phyloP scores from a whole-genome alignment of 1,140 invertebrate genomes.

The Asbolus verrucosus region DNA sequence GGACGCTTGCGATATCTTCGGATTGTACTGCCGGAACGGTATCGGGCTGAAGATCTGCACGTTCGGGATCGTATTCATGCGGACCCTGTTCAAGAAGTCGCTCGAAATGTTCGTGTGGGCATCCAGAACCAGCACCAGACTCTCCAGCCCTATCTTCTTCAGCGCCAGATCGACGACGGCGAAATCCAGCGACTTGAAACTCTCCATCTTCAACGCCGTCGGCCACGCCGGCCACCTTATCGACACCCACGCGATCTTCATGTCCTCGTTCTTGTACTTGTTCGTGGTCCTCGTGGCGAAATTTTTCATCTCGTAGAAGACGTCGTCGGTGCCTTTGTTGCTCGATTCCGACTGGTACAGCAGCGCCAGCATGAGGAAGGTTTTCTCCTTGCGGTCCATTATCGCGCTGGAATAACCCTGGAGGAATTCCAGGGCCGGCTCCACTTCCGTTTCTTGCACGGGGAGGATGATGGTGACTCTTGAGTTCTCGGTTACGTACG shows the following conservation, averaged over 20 bases:
- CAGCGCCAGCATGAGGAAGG: constrained; percentile 77
- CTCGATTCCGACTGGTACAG: constrained; percentile 65
- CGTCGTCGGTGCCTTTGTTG: constrained; percentile 76
- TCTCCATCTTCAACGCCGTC: constrained; percentile 53
- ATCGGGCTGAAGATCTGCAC: constrained; percentile 86
- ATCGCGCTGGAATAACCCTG: constrained; percentile 77
- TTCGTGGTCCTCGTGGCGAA: constrained; percentile 72
- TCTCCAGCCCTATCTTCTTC: constrained; percentile 77
- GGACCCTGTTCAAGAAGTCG: constrained; percentile 87
- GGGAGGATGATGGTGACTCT: constrained; percentile 82
- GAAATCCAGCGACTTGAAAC: constrained; percentile 71
- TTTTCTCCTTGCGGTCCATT: constrained; percentile 82
- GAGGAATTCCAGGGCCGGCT: constrained; percentile 74
- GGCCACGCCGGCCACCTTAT: constrained; percentile 70
- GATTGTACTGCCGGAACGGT: constrained; percentile 83
- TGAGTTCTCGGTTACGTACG: constrained; percentile 92
- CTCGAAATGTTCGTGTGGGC: constrained; percentile 76
- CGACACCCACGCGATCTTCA: constrained; percentile 78
- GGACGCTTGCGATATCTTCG: constrained; percentile 70
- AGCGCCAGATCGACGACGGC: constrained; percentile 78
- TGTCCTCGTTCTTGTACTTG: constrained; percentile 77
- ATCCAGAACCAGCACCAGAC: constrained; percentile 75
- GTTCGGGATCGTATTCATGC: constrained; percentile 87
- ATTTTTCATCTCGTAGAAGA: constrained; percentile 75
- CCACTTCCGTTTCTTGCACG: constrained; percentile 68